Percentiles rank a stretch among this genome's conserved stretches.
Evolutionary conservation across 2,888 invertebrate species (phyloP).

Genomic region (Drosophila neotestacea): DNA sequence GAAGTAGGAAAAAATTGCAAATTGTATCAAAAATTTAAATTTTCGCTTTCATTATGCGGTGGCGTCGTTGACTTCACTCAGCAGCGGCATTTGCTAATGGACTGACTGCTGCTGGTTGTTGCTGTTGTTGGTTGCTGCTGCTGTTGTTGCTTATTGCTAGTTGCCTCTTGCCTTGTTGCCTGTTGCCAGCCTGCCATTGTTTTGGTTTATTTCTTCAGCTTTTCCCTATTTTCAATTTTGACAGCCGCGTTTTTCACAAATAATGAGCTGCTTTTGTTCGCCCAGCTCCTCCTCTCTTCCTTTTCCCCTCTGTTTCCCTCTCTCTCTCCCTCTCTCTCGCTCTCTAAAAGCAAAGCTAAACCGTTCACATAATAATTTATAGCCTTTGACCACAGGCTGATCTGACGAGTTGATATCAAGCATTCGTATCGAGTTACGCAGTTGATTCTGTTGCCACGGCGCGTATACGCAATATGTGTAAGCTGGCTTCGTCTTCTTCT

Average conservation of each 20-base stretch:
- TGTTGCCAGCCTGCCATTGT: slow-evolving; percentile 57
- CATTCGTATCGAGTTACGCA: slow-evolving; percentile 26
- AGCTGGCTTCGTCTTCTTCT: not conserved
- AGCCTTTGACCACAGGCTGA: slow-evolving; percentile 47
- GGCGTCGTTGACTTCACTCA: slow-evolving; percentile 50
- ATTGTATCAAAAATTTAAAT: slow-evolving; percentile 83
- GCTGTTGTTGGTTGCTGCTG: slow-evolving; percentile 26
- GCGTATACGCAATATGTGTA: slow-evolving; percentile 55
- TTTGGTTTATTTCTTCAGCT: slow-evolving; percentile 62
- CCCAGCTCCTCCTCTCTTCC: slow-evolving; percentile 5
- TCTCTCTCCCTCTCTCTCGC: too few species aligned
- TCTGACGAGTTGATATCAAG: slow-evolving; percentile 8
- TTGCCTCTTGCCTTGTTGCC: slow-evolving; percentile 20
- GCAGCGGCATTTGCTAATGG: slow-evolving; percentile 63
- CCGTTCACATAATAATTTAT: slow-evolving; percentile 69
- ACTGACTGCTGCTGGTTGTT: slow-evolving; percentile 39
- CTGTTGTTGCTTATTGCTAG: slow-evolving; percentile 10
- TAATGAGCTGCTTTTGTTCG: slow-evolving; percentile 77
- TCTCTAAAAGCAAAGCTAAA: slow-evolving; percentile 38
- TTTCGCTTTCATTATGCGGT: slow-evolving; percentile 79
- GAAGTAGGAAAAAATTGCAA: slow-evolving; percentile 79
- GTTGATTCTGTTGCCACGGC: slow-evolving; percentile 36
- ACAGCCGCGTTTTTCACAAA: slow-evolving; percentile 78
- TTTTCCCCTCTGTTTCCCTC: not conserved
- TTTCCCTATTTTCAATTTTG: slow-evolving; percentile 79